These are phyloP conservation scores for Coregonus clupeaformis DNA, from an alignment of 2,113 vertebrate species.

Conservation along the genomic window DNA sequence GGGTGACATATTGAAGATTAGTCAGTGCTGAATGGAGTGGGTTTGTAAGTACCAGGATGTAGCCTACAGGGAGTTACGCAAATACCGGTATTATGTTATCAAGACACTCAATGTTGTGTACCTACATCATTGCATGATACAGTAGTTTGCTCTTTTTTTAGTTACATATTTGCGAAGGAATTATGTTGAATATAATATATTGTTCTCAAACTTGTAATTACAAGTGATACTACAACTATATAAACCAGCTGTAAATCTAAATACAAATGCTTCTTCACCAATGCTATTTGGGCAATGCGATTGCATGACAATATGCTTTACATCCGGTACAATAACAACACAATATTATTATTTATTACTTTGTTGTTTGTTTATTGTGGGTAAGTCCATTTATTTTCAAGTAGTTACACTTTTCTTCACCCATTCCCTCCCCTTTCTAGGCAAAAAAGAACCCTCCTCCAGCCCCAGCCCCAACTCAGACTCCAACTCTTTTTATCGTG, in stretches of 20 bases:
- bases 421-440: constrained; percentile 30
- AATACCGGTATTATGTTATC: constrained; percentile 45
- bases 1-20: constrained; percentile 59
- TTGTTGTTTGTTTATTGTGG: constrained; percentile 2
- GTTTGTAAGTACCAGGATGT: constrained; percentile 61
- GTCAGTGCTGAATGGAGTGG: constrained; percentile 36
- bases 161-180: too few relatives aligned
- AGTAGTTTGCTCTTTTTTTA: too few relatives aligned
- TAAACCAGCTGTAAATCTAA: too few relatives aligned
- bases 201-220: background rate
- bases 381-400: background rate
- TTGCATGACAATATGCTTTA: background rate
- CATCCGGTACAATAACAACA: background rate
- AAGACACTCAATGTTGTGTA: background rate
- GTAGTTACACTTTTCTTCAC: constrained; percentile 10
- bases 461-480: constrained; percentile 15
- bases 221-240: background rate
- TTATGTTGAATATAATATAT: too few relatives aligned
- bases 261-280: background rate
- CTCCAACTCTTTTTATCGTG: constrained; percentile 2
- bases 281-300: background rate
- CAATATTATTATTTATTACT: too few relatives aligned
- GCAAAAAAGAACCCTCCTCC: constrained; percentile 52
- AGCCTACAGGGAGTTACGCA: constrained; percentile 40
- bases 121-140: background rate